phyloP scores from a whole-genome alignment of 2,113 vertebrate genomes.

The Xiphophorus maculatus region DNA sequence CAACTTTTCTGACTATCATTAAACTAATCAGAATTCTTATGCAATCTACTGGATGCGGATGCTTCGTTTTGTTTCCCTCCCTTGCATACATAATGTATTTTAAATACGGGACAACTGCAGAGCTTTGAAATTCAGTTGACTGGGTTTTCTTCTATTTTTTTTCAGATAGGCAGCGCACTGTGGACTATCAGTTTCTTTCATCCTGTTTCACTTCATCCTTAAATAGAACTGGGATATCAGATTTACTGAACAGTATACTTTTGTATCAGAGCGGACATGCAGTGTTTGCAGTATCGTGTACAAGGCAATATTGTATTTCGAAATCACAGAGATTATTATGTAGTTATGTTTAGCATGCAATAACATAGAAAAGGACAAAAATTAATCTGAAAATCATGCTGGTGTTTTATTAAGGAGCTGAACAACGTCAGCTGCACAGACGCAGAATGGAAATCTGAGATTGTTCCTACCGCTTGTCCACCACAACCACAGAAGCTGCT shows the following conservation, averaged over 20 bases:
- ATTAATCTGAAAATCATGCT: not conserved
- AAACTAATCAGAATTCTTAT: slow-evolving; percentile 57
- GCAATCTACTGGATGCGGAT: slow-evolving; percentile 29
- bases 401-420: no score
- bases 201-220: not conserved
- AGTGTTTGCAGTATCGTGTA: not conserved
- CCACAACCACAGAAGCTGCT: slow-evolving; percentile 50
- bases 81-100: slow-evolving; percentile 16
- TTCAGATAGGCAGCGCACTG: not conserved
- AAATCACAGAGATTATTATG: not conserved
- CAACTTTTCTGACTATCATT: slow-evolving; percentile 60
- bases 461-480: slow-evolving; percentile 39
- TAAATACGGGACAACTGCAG: slow-evolving; percentile 41
- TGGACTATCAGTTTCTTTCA: slow-evolving; percentile 8
- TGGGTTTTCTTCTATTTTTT: slow-evolving; percentile 15
- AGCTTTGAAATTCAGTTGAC: slow-evolving; percentile 33
- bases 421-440: slow-evolving; percentile 11
- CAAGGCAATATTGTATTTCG: not conserved
- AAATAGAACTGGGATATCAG: slow-evolving; percentile 1
- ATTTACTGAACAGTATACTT: not conserved
- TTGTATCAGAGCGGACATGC: not conserved
- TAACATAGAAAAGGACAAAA: not conserved
- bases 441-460: slow-evolving; percentile 34
- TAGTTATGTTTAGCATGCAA: not conserved
- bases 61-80: slow-evolving; percentile 28